These are phyloP conservation scores for Semotilus atromaculatus DNA, from an alignment of 2,797 vertebrate species.

Conservation along the genomic window DNA sequence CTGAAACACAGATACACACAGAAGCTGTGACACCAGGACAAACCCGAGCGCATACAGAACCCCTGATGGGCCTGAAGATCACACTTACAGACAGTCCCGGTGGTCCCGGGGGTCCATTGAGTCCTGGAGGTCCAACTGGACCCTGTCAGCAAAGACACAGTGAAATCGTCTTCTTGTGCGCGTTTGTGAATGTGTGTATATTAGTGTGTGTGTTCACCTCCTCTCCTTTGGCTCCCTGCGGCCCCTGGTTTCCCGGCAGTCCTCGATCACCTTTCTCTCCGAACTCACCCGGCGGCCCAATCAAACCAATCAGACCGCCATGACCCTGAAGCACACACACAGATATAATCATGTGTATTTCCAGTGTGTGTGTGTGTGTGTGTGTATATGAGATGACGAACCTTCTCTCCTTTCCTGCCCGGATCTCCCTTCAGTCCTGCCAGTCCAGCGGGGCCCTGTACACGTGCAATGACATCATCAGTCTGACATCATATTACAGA, in stretches of 20 bases:
- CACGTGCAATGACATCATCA: slow-evolving; percentile 20
- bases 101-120: slow-evolving; percentile 86
- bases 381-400: slow-evolving; percentile 47
- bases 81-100: slow-evolving; percentile 88
- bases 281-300: slow-evolving; percentile 92
- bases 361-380: neutral
- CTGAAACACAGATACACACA: slow-evolving; percentile 58
- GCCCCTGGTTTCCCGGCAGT: slow-evolving; percentile 90
- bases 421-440: slow-evolving; percentile 94
- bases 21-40: neutral
- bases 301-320: slow-evolving; percentile 94
- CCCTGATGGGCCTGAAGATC: neutral
- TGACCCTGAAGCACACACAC: slow-evolving; percentile 83
- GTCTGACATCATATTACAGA: neutral
- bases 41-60: neutral
- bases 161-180: neutral
- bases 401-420: slow-evolving; percentile 96
- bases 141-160: slow-evolving; percentile 75
- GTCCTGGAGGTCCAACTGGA: slow-evolving; percentile 83
- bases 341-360: neutral
- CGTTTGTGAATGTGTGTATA: slow-evolving; percentile 9
- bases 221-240: slow-evolving; percentile 91
- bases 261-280: slow-evolving; percentile 97
- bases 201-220: slow-evolving; percentile 67
- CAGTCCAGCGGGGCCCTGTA: slow-evolving; percentile 92